A percentile compares a stretch with the other conserved stretches of the same genome.
phyloP scores from a whole-genome alignment of 2,113 vertebrate species.

The Ptilonorhynchus violaceus region DNA sequence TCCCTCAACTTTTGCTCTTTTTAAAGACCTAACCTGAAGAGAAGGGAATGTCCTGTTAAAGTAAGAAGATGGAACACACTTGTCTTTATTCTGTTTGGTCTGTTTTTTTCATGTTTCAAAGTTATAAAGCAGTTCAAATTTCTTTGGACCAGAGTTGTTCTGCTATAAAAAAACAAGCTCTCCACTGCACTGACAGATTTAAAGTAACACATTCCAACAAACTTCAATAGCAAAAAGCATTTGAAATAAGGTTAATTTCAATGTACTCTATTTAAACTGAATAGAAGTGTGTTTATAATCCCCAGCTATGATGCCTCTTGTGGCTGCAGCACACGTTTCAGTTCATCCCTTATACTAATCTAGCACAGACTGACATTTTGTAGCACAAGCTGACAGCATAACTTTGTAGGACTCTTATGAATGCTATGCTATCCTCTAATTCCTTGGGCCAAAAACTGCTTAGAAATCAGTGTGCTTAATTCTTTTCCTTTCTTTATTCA shows the following conservation, averaged over 20 bases:
- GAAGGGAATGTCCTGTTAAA: neutral
- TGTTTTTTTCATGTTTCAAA: neutral
- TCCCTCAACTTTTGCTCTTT: rapidly evolving
- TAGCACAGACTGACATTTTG: neutral
- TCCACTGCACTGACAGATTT: neutral
- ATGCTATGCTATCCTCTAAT: neutral
- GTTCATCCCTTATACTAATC: neutral
- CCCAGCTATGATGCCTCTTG: neutral
- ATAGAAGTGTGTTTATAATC: neutral
- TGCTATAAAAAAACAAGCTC: neutral
- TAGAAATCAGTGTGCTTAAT: neutral
- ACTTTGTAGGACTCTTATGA: neutral
- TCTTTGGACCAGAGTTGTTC: neutral
- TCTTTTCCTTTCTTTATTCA: neutral
- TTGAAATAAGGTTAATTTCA: neutral
- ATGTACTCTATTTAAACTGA: neutral
- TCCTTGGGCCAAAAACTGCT: neutral
- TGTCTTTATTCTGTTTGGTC: neutral
- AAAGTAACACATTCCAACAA: neutral
- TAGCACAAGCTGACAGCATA: neutral
- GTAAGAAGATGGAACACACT: neutral
- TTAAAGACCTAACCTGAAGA: neutral
- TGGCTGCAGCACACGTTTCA: neutral
- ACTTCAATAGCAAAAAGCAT: neutral
- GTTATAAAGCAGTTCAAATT: neutral